Base-by-base conservation (phyloP, 92 coral and sea anemone genomes). In the Paramuricea clavata region DNA sequence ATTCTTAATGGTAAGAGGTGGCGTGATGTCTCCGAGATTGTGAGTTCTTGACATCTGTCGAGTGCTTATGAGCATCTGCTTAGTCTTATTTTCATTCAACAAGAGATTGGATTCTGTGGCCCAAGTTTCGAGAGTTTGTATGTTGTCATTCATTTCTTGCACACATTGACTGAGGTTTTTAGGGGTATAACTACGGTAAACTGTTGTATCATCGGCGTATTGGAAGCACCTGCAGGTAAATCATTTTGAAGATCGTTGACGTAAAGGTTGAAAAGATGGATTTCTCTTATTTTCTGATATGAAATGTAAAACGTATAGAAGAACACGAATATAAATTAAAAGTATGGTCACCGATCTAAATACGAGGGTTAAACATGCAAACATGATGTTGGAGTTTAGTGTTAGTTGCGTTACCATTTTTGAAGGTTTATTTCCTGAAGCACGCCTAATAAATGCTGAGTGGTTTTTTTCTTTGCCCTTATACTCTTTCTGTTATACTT, bases 21-120 rank as follows among this genome's bases (percentile, higher is more conserved):
- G 88, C 4, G 16, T 25, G 1, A 39, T 12, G 0, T 39, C 78
- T 41, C 33, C 67, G 3, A 86, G 60, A 16, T 42, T n/a, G 68
- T 65, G 54, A 61, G 54, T 28, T 39, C 57, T 86, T 15, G 79
- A 78, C 80, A 78, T 86, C 43, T 86, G 85, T 44, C 49, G 54
- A 12, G 72, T 78, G 28, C 76, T 10, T 33, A 64, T 56, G 56
- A 85, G 89, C 89, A 85, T 27, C 71, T 81, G 74, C 74, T 85
- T 42, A 15, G 83, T 85, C 56, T 76, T 85, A 6, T 85, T 33
- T 13, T 65, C 67, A 74, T 85, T 85, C 27, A 85, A 74, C 17
- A 60, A 44, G 56, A 76, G 78, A 39, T 85, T 85, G 7, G 89
- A 85, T 22, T 85, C 50, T 27, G 42, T 43, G 23, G 88, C 75